Evolutionary conservation across 2,888 invertebrate genomes (phyloP), one percentile per base, ranked within the genome.

Genomic region (Ischnura elegans): DNA sequence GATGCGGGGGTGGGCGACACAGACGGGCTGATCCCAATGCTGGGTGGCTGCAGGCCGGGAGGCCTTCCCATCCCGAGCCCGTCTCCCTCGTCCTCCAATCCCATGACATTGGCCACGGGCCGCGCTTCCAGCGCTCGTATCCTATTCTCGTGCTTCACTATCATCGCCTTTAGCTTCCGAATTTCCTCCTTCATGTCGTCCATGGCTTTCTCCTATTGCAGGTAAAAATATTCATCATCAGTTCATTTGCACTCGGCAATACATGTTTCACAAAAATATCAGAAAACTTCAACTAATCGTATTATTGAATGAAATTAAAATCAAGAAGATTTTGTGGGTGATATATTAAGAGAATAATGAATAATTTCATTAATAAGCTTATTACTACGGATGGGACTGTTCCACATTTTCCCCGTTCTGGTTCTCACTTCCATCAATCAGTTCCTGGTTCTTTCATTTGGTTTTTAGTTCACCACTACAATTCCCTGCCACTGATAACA

Each of bases 61-160:
- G 94, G 94, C n/a, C 94, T 93, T 1, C 94, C 94, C 84, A 94
- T 93, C 4, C 94, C 94, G 42, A 94, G 93, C n/a, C 94, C 94
- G 87, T 94, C 94, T 45, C 94, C 94, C 93, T 94, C 94, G 87
- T 94, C 94, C 76, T 94, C 94, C 36, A 84, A 93, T 4, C 76
- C 94, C 87, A 46, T 93, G 3, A 94, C 90, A 25, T 94, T 94
- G 25, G 94, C 94, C 36, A 94, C 94, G 86, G 94, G 94, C 94
- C 94, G 94, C 47, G 98, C 97, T 95, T 98, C 98, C 19, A 98
- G 96, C 5, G 98, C 97, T 66, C 98, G 97, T 95, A 98, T 98
- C 93, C 98, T 97, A 95, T 98, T 98, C 96, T 99, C 99, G 95
- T 99, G 99, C 95, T 99, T 99, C 46, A 99, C 98, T 95, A 99